Conservation (phyloP, 2,797 vertebrate genomes). For the Choloepus didactylus region DNA sequence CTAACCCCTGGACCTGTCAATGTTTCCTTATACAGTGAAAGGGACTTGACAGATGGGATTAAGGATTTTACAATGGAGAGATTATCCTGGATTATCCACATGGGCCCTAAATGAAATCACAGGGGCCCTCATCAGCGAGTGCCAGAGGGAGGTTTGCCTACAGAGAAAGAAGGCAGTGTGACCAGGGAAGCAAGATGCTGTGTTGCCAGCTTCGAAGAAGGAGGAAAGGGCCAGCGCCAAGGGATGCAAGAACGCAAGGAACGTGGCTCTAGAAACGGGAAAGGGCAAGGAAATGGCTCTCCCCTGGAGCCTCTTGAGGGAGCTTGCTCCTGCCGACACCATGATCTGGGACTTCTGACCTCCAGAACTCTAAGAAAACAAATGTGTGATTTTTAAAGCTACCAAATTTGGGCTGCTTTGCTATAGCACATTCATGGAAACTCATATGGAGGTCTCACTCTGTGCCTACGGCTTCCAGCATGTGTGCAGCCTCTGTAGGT, state of each 20-base stretch:
- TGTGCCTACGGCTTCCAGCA: accelerated
- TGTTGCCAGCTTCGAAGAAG: background rate
- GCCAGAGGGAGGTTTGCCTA: background rate
- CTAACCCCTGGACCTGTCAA: background rate
- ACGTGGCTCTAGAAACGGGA: background rate
- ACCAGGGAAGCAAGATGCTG: background rate
- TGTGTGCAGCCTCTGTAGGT: no score
- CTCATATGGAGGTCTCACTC: background rate
- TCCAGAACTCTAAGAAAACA: background rate
- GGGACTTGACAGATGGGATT: background rate
- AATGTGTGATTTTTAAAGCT: background rate
- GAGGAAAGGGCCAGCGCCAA: background rate
- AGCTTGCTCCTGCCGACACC: background rate
- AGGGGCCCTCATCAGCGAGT: background rate
- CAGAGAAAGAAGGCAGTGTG: background rate
- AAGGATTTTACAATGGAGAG: background rate
- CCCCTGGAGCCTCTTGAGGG: no score
- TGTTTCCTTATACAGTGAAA: background rate
- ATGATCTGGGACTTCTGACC: background rate
- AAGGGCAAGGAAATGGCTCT: background rate
- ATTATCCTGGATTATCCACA: background rate
- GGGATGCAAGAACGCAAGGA: background rate
- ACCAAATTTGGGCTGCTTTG: background rate
- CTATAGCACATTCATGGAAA: background rate
- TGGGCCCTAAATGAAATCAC: background rate